Base-by-base conservation (phyloP, 2,797 vertebrate species). In the Mycteria americana region DNA sequence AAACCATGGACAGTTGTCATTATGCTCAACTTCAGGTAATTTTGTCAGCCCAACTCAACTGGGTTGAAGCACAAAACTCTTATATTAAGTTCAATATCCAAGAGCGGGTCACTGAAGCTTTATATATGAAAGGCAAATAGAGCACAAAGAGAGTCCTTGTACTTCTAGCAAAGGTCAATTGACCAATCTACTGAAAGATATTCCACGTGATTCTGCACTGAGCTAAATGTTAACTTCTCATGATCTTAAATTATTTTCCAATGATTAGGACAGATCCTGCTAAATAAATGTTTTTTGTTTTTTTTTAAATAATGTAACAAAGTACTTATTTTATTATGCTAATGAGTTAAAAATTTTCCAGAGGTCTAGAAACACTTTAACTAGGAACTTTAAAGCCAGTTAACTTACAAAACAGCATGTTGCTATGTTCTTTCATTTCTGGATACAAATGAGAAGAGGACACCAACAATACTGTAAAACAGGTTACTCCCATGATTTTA, bases 11-110 rank as follows among this genome's bases (percentile, higher is more conserved):
- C 74, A 73, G 56, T 60, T 85, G 64, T 90, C 93, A 57, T 91
- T 81, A 60, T 62, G 27, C 67, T 96, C 84, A 95, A 37, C 85
- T 79, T 97, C 87, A 97, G 74, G 89, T 96, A 90, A 94, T 85
- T 93, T 92, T 68, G 78, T 91, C 80, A 93, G 41, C 82, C 56
- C 73, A 95, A 77, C 53, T 97, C 91, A 92, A 87, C 50, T 73
- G 60, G 59, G 62, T 94, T 97, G 93, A 94, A 93, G 30, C 39
- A 85, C 63, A 96, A 97, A 92, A 91, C 25, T 88, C 30, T 89
- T 86, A 60, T 81, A 88, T 50, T 84, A 90, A 91, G 87, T 92
- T 69, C 35, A 74, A 43, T 92, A 48, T 67, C 35, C 17, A 79
- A 69, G 18, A 88, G 18, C 16, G 46, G 27, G 21, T 74, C 28